A percentile compares a stretch with the other conserved stretches of the same genome.
These are phyloP conservation scores for Lycaon pictus DNA, from an alignment of 2,113 vertebrate species.

Conservation along the genomic window DNA sequence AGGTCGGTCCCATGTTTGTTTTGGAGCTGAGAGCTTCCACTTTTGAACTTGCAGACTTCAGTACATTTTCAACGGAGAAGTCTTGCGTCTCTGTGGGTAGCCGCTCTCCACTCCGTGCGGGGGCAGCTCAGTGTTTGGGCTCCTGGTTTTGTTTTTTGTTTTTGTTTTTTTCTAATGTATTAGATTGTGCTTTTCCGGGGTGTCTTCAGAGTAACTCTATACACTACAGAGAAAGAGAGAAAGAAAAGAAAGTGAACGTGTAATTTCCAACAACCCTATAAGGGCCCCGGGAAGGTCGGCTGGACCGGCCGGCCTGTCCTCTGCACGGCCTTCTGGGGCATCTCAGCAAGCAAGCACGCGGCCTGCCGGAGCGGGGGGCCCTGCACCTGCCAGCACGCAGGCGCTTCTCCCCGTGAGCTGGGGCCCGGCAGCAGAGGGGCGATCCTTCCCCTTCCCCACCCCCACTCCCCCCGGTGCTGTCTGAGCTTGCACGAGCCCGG, in stretches of 20 bases:
- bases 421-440: fast-evolving
- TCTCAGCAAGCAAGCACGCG: fast-evolving
- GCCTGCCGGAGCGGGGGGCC: too few relatives aligned
- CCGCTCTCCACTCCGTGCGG: fast-evolving
- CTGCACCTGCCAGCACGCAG: too few relatives aligned
- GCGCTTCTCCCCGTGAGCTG: fast-evolving
- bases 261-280: not conserved
- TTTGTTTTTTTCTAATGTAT: not conserved
- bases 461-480: fast-evolving
- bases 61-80: fast-evolving
- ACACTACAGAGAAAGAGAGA: not conserved
- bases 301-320: fast-evolving
- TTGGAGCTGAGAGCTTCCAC: not conserved
- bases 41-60: not conserved
- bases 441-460: fast-evolving
- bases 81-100: fast-evolving
- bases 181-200: not conserved
- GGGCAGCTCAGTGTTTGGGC: not conserved
- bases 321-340: not conserved
- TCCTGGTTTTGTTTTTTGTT: not conserved
- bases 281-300: fast-evolving
- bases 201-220: not conserved
- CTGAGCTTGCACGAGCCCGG: fast-evolving
- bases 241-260: fast-evolving
- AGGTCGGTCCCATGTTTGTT: not conserved